phyloP scores from a whole-genome alignment of 2,113 vertebrate species.

The Stigmatopora nigra region DNA sequence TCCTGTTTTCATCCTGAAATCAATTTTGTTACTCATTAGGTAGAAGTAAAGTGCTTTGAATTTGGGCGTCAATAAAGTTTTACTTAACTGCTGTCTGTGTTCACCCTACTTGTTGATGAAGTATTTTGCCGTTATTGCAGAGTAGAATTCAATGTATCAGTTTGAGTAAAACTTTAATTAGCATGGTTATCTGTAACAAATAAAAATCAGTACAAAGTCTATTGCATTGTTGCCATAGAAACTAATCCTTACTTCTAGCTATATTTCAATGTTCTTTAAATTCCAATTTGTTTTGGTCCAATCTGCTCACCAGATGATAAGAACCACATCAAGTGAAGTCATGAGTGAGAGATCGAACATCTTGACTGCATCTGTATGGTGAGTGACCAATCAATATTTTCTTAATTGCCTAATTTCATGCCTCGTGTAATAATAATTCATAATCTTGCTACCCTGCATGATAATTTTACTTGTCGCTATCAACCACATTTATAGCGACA shows the following conservation, averaged over 20 bases:
- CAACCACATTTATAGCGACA: not conserved
- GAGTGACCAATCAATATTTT: constrained; percentile 1
- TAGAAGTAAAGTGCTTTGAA: not conserved
- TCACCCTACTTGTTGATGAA: not conserved
- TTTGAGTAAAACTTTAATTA: not conserved
- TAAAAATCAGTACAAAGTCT: constrained; percentile 9
- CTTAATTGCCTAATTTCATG: not conserved
- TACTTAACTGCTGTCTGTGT: not conserved
- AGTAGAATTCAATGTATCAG: not conserved
- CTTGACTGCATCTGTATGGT: not conserved
- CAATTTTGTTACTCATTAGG: not conserved
- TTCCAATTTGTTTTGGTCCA: constrained; percentile 24
- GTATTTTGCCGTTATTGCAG: not conserved
- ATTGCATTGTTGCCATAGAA: constrained; percentile 48
- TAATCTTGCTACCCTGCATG: not conserved
- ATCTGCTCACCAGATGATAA: constrained; percentile 14
- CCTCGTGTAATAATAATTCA: not conserved
- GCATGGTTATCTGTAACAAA: not conserved
- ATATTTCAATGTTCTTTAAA: constrained; percentile 24
- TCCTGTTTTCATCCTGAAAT: not conserved
- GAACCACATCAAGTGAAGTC: constrained; percentile 1
- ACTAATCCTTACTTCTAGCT: constrained; percentile 28
- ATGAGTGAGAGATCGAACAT: not conserved
- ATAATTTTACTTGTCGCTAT: not conserved
- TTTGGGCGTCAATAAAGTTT: not conserved